Evolutionary conservation across 2,113 vertebrate species (phyloP).

Genomic region (Corydoras maculifer): DNA sequence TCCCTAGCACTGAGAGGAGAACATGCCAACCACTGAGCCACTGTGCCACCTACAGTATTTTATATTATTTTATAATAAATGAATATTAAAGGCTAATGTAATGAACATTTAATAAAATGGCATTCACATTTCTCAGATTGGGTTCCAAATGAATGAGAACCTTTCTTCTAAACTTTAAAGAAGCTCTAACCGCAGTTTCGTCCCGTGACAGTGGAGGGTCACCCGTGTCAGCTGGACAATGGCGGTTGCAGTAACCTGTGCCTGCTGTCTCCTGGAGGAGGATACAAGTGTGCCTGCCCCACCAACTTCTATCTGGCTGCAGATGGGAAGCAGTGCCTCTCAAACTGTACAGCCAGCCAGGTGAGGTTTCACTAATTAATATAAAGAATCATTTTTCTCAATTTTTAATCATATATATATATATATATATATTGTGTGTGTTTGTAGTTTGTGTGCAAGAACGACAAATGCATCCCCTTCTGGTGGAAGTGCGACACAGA

Average conservation of each 20-base stretch:
- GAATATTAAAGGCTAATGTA: too few species aligned
- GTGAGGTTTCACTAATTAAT: conserved; percentile 49
- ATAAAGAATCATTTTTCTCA: too few species aligned
- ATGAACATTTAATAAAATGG: too few species aligned
- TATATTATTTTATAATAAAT: too few species aligned
- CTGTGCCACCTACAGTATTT: too few species aligned
- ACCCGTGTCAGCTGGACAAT: conserved; percentile 85
- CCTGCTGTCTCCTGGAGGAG: conserved; percentile 81
- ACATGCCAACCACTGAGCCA: too few species aligned
- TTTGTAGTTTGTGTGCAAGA: conserved; percentile 94
- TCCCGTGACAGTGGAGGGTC: conserved; percentile 73
- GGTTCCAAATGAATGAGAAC: too few species aligned
- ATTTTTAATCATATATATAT: too few species aligned
- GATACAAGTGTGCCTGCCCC: conserved; percentile 89
- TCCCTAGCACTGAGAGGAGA: too few species aligned
- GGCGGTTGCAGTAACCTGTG: conserved; percentile 95
- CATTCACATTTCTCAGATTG: too few species aligned
- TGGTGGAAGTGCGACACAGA: conserved; percentile 99
- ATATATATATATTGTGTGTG: neutral
- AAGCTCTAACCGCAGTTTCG: neutral
- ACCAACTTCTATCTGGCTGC: conserved; percentile 93
- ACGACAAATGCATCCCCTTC: conserved; percentile 98
- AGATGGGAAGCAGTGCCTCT: conserved; percentile 86
- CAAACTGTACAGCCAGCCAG: conserved; percentile 97
- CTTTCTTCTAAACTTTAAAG: too few species aligned